A percentile compares a stretch with the other conserved stretches of the same genome.
These are phyloP conservation scores for Lates japonicus DNA, from an alignment of 2,797 vertebrate species.

Conservation along the genomic window DNA sequence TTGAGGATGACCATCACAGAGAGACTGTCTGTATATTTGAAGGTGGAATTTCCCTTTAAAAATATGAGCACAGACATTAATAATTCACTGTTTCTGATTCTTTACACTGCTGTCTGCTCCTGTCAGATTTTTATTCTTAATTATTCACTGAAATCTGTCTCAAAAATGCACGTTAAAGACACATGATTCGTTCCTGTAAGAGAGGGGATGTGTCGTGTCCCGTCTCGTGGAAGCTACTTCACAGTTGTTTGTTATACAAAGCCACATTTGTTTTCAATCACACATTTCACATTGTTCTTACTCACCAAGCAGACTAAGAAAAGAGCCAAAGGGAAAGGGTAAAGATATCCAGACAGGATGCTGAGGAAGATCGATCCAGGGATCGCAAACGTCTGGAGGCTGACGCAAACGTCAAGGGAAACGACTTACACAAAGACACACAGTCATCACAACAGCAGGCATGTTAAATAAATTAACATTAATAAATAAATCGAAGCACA, in stretches of 20 bases:
- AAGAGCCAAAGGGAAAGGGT: slow-evolving; percentile 96
- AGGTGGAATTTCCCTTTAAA: neutral
- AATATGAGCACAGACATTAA: neutral
- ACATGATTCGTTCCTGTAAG: neutral
- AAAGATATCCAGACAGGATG: slow-evolving; percentile 98
- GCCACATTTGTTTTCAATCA: slow-evolving; percentile 10
- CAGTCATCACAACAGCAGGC: neutral
- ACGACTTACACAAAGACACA: slow-evolving; percentile 9
- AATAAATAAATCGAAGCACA: neutral
- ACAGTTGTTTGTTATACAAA: neutral
- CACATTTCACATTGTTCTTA: slow-evolving; percentile 57
- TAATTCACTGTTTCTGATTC: neutral
- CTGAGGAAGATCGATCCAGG: slow-evolving; percentile 99
- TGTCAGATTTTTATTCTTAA: neutral
- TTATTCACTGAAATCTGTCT: neutral
- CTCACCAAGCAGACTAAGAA: slow-evolving; percentile 99
- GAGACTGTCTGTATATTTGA: neutral
- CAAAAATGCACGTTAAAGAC: neutral
- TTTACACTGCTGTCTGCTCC: neutral
- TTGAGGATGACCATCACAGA: no score
- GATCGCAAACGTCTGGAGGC: slow-evolving; percentile 99
- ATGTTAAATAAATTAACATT: neutral
- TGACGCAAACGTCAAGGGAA: slow-evolving; percentile 87
- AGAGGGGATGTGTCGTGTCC: neutral
- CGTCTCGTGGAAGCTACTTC: neutral